phyloP scores from a whole-genome alignment of 2,797 vertebrate species.

The Sciaenops ocellatus region DNA sequence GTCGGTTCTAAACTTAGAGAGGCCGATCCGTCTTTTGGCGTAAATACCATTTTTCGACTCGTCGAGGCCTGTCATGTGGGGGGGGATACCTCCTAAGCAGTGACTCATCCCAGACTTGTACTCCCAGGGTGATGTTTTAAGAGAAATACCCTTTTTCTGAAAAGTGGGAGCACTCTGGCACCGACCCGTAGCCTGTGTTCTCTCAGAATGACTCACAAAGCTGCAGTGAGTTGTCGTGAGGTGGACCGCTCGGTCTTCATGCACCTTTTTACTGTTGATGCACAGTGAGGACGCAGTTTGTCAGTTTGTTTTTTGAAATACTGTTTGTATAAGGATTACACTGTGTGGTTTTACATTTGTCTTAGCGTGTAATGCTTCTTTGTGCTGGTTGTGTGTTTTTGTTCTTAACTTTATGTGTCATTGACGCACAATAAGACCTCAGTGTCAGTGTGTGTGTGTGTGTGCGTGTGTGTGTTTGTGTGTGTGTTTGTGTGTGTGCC shows the following conservation, averaged over 20 bases:
- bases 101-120: conserved; percentile 55
- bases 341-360: conserved; percentile 14
- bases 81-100: conserved; percentile 49
- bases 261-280: not conserved
- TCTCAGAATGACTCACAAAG: conserved; percentile 40
- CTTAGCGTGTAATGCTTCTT: conserved; percentile 9
- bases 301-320: no score
- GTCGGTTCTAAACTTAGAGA: conserved; percentile 29
- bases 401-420: conserved; percentile 52
- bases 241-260: not conserved
- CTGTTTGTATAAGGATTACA: not conserved
- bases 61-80: conserved; percentile 26
- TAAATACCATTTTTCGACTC: conserved; percentile 27
- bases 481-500: conserved; percentile 59
- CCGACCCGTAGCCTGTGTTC: not conserved
- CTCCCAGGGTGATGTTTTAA: conserved; percentile 28
- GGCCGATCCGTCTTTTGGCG: conserved; percentile 28
- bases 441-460: conserved; percentile 43
- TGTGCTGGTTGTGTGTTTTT: conserved; percentile 34
- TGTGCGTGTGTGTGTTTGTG: conserved; percentile 54
- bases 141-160: conserved; percentile 25
- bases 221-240: conserved; percentile 27
- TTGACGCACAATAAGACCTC: conserved; percentile 53
- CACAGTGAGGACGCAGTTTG: conserved; percentile 2
- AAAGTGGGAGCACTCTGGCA: conserved; percentile 12